Evolutionary conservation across 2,888 invertebrate species (phyloP), one percentile per base, ranked within the genome.

Genomic region (Tachina lurida): DNA sequence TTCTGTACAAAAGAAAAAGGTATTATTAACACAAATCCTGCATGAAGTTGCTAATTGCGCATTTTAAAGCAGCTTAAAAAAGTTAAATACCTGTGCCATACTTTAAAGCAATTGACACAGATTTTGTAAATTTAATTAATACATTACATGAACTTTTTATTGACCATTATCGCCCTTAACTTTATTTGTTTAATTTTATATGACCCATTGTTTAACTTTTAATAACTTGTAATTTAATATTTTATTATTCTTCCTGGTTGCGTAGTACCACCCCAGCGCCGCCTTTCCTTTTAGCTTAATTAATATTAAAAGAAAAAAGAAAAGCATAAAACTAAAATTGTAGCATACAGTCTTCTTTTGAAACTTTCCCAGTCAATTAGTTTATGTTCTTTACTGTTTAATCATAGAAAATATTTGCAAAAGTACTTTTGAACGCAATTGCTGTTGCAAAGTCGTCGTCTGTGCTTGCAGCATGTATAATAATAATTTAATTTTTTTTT

Each of bases 281-380:
- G 31, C n/a, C 49, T 49, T 68, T 22, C 62, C 62, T 81, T 75
- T 81, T 75, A 63, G 81, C 39, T 81, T 75, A 70, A 75, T 81
- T 75, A 75, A 19, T 49, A 54, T 52, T 49, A 22, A 15, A 70
- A 76, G 8, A 65, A 68, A 63, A 73, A 43, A 65, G 10, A 39
- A 58, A 56, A 49, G 31, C 31, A 31, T 31, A 31, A n/a, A 22
- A 68, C n/a, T 39, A 56, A n/a, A 65, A 43, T 68, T 68, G 19
- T 60, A 54, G 45, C 63, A 49, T 47, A 52, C 17, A 62, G 78
- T 39, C 75, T 81, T 39, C 45, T 68, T 70, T 31, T 75, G 22
- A 74, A 73, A 83, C 73, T 56, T 86, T 86, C 86, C 79, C 86
- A 86, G 79, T 76, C 86, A 86, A 86, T 86, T 86, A 86, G 86